Conservation (phyloP, 2,113 vertebrate genomes). For the Pollachius pollachius region DNA sequence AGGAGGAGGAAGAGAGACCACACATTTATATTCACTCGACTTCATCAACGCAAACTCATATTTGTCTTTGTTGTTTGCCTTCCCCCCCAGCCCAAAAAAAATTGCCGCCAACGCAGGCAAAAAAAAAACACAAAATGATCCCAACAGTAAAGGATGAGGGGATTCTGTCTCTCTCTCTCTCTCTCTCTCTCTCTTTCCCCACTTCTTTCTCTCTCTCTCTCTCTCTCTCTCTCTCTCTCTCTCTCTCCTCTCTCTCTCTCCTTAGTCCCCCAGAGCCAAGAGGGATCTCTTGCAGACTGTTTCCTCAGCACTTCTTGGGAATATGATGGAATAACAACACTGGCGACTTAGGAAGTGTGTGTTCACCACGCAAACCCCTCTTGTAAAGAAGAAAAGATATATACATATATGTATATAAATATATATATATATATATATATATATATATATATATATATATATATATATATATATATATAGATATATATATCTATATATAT, state of each 20-base stretch:
- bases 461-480: too few species aligned
- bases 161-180: too few species aligned
- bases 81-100: background rate
- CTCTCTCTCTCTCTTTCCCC: too few species aligned
- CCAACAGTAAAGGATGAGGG: too few species aligned
- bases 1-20: slow-evolving; percentile 12
- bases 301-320: slow-evolving; percentile 44
- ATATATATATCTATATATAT: too few species aligned
- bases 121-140: background rate
- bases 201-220: too few species aligned
- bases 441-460: slow-evolving; percentile 17
- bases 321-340: slow-evolving; percentile 8
- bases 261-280: too few species aligned
- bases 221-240: too few species aligned
- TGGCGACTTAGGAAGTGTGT: background rate
- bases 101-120: background rate
- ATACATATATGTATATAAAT: slow-evolving; percentile 18
- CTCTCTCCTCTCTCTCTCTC: too few species aligned
- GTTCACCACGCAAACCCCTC: background rate
- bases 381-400: background rate
- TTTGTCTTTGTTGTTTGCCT: slow-evolving; percentile 13
- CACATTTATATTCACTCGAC: slow-evolving; percentile 6
- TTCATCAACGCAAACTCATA: slow-evolving; percentile 37
- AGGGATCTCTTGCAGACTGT: slow-evolving; percentile 31
- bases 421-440: too few species aligned